Evolutionary conservation across 2,888 invertebrate genomes (phyloP), one percentile per base, ranked within the genome.

Genomic region (Eurois occulta): DNA sequence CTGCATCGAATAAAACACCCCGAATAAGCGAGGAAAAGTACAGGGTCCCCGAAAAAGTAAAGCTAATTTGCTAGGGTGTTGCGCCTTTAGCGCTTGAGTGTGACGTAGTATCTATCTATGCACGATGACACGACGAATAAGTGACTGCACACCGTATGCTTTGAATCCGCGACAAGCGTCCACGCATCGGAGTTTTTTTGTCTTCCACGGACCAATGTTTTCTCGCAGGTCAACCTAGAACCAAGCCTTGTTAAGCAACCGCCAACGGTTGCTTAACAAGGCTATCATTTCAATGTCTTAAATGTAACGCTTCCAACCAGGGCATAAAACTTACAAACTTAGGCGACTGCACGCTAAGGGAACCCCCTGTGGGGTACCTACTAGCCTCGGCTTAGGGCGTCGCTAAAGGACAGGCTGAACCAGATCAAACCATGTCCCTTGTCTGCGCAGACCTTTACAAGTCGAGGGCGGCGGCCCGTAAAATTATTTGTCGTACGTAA

Each of bases 401-500:
- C 64, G 13, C 64, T 38, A 13, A 46, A 13, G 21, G 67, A 11
- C 46, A 68, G 8, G 2, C 24, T n/a, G 24, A 32, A 46, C 46
- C 41, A 18, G n/a, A n/a, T 41, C 41, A 8, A n/a, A 65, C 18
- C 41, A 18, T 41, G n/a, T 65, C 65, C 65, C 65, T 41, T 41
- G 65, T 65, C 65, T 41, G 65, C 10, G 7, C 65, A 41, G 65
- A 65, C 65, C 65, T 10, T 41, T 41, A 65, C 10, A 65, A 41
- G 41, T 16, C 38, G 65, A 65, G n/a, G n/a, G 78, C 81, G 72
- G 24, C 62, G 72, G 73, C 43, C 69, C 84, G 83, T 85, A 81
- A 87, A 89, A 89, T 88, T 86, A 88, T 88, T 86, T 90, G 58
- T 67, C 60, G 58, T 78, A n/a, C 38, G 58, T 38, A 38, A 60